Base-by-base conservation (phyloP, 2,797 vertebrate genomes). In the Eremophila alpestris region DNA sequence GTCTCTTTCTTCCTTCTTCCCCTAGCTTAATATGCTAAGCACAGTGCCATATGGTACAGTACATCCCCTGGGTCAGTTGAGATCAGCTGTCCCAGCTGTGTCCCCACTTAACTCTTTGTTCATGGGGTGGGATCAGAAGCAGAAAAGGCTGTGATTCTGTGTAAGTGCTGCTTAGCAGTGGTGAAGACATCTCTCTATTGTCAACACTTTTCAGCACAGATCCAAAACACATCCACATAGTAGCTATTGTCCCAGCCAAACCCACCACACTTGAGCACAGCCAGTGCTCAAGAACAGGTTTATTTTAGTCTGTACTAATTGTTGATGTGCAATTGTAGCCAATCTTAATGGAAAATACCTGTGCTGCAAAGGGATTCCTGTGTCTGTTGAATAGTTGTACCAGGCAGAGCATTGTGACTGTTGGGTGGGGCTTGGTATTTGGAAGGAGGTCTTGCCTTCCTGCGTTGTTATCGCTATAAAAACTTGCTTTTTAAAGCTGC, bases 321-420 rank as follows among this genome's bases (percentile, higher is more conserved):
- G 62, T 89, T 84, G 58, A 41, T 55, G 21, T 75, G 68, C 17
- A 32, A 30, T 49, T 55, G 36, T 67, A 87, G 36, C 30, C 58
- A 58, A 1, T 64, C 41, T 85, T 87, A 78, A 71, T 90, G 74
- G 86, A 90, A 91, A 90, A 89, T 76, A 94, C 78, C 85, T 92
- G 69, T 65, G 62, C 70, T 78, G 43, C 40, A 29, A 11, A 78
- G 29, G 60, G 73, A 23, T 87, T 74, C 7, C 51, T 58, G 2
- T 58, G 22, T 62, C 68, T 80, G 19, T 56, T 88, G 26, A 75
- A 62, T 62, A 75, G 51, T 45, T 85, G 54, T 40, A 45, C 49
- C 15, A 24, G 55, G 51, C 51, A 59, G n/a, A 68, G 64, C 12
- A 8, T 64, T 89, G 52, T 73, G 48, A 34, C 48, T 55, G 7